These are phyloP conservation scores for Tringa solitaria DNA, from an alignment of 2,113 vertebrate genomes.

Conservation along the genomic window DNA sequence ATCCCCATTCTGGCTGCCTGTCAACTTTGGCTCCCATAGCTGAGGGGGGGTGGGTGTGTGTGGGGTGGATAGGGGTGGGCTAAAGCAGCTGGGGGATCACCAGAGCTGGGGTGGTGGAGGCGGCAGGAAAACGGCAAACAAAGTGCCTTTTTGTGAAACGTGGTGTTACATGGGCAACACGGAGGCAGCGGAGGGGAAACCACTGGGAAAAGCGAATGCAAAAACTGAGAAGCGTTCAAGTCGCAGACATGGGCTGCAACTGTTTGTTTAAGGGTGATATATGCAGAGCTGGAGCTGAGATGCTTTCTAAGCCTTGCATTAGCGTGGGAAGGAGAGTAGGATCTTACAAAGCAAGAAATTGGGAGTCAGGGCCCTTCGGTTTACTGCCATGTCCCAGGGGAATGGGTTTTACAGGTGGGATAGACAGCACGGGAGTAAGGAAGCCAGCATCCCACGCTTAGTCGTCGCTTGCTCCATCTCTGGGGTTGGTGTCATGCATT, in stretches of 20 bases:
- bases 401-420: background rate
- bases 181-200: background rate
- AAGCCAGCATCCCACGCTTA: accelerated
- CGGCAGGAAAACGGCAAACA: background rate
- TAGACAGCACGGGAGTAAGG: too few species aligned
- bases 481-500: accelerated
- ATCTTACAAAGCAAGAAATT: background rate
- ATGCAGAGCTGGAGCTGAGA: background rate
- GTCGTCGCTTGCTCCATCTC: accelerated
- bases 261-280: background rate
- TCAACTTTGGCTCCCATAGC: background rate
- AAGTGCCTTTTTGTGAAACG: background rate
- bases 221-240: background rate
- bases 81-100: background rate
- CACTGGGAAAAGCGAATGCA: background rate
- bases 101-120: background rate
- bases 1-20: background rate
- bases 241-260: background rate
- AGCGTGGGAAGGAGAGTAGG: background rate
- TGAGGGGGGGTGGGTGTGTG: background rate
- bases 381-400: background rate
- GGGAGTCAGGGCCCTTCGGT: background rate
- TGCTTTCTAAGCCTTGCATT: background rate
- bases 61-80: background rate
- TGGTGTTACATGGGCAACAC: background rate